These are phyloP conservation scores for Aleiodes alternator DNA, from an alignment of 2,888 invertebrate genomes.

Conservation along the genomic window DNA sequence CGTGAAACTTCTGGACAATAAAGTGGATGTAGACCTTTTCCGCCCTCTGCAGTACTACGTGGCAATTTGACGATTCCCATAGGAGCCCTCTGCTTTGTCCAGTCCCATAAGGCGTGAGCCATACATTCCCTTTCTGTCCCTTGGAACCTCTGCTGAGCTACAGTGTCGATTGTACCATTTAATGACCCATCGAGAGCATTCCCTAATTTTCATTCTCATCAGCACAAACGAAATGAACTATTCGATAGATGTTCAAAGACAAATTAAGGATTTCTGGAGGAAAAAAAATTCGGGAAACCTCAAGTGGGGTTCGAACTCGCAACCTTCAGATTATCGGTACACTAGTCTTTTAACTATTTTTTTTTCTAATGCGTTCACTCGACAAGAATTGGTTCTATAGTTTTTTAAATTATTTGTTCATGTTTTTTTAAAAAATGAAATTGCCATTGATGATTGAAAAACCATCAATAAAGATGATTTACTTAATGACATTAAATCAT, in stretches of 20 bases:
- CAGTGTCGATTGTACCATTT: conserved; percentile 49
- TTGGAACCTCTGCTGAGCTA: conserved; percentile 11
- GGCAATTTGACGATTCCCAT: conserved; percentile 49
- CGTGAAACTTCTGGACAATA: conserved; percentile 12
- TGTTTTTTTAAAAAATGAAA: too few relatives aligned
- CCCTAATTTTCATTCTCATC: background rate
- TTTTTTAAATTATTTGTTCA: too few relatives aligned
- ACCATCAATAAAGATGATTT: too few relatives aligned
- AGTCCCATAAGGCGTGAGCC: conserved; percentile 24
- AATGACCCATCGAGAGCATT: conserved; percentile 48
- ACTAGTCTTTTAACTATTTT: background rate
- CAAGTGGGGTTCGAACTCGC: too few relatives aligned
- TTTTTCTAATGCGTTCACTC: too few relatives aligned
- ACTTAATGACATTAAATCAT: too few relatives aligned
- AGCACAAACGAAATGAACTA: too few relatives aligned
- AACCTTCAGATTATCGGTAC: background rate
- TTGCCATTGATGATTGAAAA: too few relatives aligned
- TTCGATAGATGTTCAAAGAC: too few relatives aligned
- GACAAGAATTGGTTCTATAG: too few relatives aligned
- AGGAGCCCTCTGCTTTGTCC: conserved; percentile 51
- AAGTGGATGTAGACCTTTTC: conserved; percentile 19
- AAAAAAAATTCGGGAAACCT: too few relatives aligned
- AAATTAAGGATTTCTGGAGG: too few relatives aligned
- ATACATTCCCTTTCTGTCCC: conserved; percentile 21
- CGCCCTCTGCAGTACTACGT: conserved; percentile 24